A percentile compares a stretch with the other conserved stretches of the same genome.
These are phyloP conservation scores for Mastomys coucha DNA, from an alignment of 2,113 vertebrate species.

Conservation along the genomic window DNA sequence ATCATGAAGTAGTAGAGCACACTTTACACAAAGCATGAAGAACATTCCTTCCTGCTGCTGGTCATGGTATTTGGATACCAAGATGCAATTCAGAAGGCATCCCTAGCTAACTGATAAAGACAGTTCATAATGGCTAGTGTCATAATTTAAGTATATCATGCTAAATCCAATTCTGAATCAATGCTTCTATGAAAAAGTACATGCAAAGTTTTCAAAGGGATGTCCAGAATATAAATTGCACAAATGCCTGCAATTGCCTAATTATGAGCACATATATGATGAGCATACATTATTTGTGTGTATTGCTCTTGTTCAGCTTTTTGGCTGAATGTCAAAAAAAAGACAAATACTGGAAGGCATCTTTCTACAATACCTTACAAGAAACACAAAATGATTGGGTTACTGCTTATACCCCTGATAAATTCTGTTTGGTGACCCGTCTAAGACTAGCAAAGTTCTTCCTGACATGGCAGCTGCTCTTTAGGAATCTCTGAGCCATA, in stretches of 20 bases:
- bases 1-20: background rate
- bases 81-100: background rate
- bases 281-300: background rate
- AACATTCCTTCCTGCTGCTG: background rate
- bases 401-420: background rate
- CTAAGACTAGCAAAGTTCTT: background rate
- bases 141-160: background rate
- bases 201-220: conserved; percentile 12
- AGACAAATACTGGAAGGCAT: background rate
- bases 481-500: background rate
- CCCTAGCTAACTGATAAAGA: background rate
- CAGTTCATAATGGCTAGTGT: background rate
- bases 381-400: background rate
- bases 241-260: background rate
- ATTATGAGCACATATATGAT: background rate
- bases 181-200: background rate
- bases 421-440: background rate
- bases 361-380: background rate
- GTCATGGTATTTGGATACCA: background rate
- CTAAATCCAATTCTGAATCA: background rate
- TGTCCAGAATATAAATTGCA: background rate
- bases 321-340: conserved; percentile 5
- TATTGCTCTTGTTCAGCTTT: conserved; percentile 5
- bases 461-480: background rate
- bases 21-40: background rate